A percentile compares a stretch with the other conserved stretches of the same genome.
phyloP scores from a whole-genome alignment of 2,888 invertebrate species.

The Microctonus brassicae region DNA sequence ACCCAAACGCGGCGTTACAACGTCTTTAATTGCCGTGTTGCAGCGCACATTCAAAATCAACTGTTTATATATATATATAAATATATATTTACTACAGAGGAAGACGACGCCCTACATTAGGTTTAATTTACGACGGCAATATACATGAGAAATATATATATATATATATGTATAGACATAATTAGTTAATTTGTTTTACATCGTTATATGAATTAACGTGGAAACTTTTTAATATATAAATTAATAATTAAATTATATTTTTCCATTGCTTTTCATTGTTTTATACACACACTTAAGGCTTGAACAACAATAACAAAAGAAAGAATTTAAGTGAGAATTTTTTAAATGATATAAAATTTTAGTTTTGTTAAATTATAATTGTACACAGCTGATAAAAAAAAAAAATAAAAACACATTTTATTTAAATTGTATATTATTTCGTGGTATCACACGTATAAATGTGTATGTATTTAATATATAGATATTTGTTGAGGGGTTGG shows the following conservation, averaged over 20 bases:
- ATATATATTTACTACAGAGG: not conserved
- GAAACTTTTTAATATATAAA: not conserved
- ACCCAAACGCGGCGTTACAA: conserved; percentile 19
- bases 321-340: too few species aligned
- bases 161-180: not conserved
- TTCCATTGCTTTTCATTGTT: not conserved
- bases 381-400: too few species aligned
- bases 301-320: too few species aligned
- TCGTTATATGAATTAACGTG: not conserved
- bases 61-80: conserved; percentile 12
- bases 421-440: not conserved
- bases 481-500: conserved; percentile 10
- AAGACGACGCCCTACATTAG: not conserved
- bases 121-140: not conserved
- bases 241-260: not conserved
- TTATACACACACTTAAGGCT: too few species aligned
- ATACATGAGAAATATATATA: not conserved
- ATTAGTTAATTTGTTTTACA: not conserved
- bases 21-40: conserved; percentile 41
- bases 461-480: too few species aligned
- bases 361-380: too few species aligned
- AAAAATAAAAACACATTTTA: not conserved
- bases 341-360: too few species aligned
- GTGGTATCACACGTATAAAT: not conserved
- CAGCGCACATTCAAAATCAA: conserved; percentile 33